Base-by-base conservation (phyloP, 2,797 vertebrate genomes). In the Acanthurus tractus region DNA sequence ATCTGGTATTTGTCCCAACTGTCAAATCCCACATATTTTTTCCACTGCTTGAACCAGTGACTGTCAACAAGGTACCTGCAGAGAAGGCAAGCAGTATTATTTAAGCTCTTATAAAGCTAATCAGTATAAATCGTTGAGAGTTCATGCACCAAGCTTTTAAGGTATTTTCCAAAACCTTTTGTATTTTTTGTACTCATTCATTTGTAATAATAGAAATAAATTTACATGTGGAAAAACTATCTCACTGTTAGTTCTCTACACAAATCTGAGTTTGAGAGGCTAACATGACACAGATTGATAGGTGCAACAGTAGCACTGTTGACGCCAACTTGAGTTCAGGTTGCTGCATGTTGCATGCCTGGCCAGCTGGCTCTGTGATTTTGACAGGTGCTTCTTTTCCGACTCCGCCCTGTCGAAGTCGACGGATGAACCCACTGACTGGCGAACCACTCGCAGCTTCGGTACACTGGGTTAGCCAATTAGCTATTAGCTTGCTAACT, bases 41-140 rank as follows among this genome's bases (percentile, higher is more conserved):
- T 99, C 98, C 98, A 99, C 94, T 99, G 98, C 94, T 99, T 99
- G 93, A 99, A 99, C 98, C 98, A 99, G 87, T 95, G 97, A 94
- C 97, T 98, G 95, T 99, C 98, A 77, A 99, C 97, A 69, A 99
- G 94, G 90, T 98, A 99, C 98, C 98, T 99, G 90, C 3, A 70
- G 38, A 71, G 22, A 74, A 49, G 25, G 13, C 5, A 79, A 36
- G 34, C 1, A 44, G 1, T 8, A 20, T 22, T 34, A 38, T 7
- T 46, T 23, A 6, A 76, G 42, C 38, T 6, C 5, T 34, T 1
- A 48, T 22, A 4, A 70, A 57, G 57, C 38, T 54, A 55, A 4
- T 45, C 48, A 54, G 7, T 14, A 15, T 23, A 58, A 34, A 10
- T 7, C 2, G 1, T 3, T 0, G 1, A 42, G 34, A n/a, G 3